Evolutionary conservation across 1,140 invertebrate genomes (phyloP).

Genomic region (Trichomalopsis sarcophagae): DNA sequence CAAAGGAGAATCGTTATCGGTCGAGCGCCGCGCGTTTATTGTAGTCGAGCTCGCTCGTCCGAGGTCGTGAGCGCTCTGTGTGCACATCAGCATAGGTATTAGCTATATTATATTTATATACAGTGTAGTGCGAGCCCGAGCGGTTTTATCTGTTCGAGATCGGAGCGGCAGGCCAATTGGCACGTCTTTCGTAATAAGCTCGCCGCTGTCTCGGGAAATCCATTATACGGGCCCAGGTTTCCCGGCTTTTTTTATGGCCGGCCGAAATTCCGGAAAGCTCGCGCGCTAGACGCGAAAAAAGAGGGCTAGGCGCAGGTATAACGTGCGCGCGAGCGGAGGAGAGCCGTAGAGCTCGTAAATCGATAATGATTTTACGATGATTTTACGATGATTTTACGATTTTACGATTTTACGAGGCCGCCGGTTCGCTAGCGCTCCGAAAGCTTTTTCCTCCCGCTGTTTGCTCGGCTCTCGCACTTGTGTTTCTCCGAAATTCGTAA

Average conservation of each 20-base stretch:
- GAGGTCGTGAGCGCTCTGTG: no score
- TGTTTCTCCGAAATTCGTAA: slow-evolving; percentile 17
- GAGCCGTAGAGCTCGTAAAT: slow-evolving; percentile 60
- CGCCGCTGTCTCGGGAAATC: slow-evolving; percentile 8
- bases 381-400: slow-evolving; percentile 67
- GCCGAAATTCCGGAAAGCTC: slow-evolving; percentile 23
- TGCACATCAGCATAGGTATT: no score
- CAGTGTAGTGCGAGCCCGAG: no score
- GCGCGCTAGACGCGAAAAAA: slow-evolving; percentile 7
- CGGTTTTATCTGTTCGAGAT: slow-evolving; percentile 33
- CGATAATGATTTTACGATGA: slow-evolving; percentile 69
- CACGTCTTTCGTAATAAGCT: slow-evolving; percentile 29
- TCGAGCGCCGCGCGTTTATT: not conserved
- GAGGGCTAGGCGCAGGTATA: no score
- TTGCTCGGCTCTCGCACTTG: slow-evolving; percentile 18
- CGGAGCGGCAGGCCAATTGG: slow-evolving; percentile 32
- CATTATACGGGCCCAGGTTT: slow-evolving; percentile 33
- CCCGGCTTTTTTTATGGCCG: slow-evolving; percentile 15
- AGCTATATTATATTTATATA: not conserved
- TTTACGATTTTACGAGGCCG: slow-evolving; percentile 64
- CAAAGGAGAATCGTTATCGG: slow-evolving; percentile 43
- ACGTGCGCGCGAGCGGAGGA: slow-evolving; percentile 6
- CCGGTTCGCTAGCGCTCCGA: slow-evolving; percentile 6
- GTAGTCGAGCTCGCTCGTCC: not conserved
- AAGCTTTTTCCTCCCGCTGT: not conserved